A percentile compares a stretch with the other conserved stretches of the same genome.
These are phyloP conservation scores for Microctonus hyperodae DNA, from an alignment of 2,888 invertebrate species.

Conservation along the genomic window DNA sequence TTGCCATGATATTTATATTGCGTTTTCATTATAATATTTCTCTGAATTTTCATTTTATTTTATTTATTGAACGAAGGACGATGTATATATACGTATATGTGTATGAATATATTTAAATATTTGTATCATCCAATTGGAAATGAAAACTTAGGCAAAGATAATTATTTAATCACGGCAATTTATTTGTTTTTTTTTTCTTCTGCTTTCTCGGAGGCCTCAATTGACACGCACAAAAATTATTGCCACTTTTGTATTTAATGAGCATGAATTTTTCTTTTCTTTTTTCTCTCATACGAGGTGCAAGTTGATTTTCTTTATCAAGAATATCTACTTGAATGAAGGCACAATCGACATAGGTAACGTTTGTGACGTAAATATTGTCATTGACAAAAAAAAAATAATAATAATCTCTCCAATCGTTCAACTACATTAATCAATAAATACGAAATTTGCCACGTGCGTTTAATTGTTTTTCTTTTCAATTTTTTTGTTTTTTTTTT, in stretches of 20 bases:
- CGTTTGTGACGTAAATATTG: constrained; percentile 49
- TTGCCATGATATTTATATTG: constrained; percentile 7
- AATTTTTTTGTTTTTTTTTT: constrained; percentile 14
- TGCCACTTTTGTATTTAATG: constrained; percentile 16
- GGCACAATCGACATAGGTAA: constrained; percentile 55
- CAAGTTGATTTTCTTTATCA: constrained; percentile 43
- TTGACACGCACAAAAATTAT: background rate
- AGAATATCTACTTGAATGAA: constrained; percentile 52
- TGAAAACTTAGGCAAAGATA: background rate
- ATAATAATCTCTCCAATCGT: constrained; percentile 26
- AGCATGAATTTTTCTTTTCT: constrained; percentile 18
- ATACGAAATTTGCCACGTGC: constrained; percentile 26
- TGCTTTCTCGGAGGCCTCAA: background rate
- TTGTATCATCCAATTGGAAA: constrained; percentile 14
- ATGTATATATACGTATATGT: no score
- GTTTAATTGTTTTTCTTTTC: constrained; percentile 16
- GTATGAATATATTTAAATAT: constrained; percentile 12
- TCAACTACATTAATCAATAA: constrained; percentile 35
- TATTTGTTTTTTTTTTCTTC: background rate
- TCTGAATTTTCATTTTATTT: background rate
- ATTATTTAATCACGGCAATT: background rate
- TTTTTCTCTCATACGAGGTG: constrained; percentile 22
- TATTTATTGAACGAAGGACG: constrained; percentile 4
- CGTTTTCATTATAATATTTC: constrained; percentile 10
- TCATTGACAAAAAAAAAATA: constrained; percentile 40